Evolutionary conservation across 1,140 invertebrate species (phyloP).

Genomic region (Cydia strobilella): DNA sequence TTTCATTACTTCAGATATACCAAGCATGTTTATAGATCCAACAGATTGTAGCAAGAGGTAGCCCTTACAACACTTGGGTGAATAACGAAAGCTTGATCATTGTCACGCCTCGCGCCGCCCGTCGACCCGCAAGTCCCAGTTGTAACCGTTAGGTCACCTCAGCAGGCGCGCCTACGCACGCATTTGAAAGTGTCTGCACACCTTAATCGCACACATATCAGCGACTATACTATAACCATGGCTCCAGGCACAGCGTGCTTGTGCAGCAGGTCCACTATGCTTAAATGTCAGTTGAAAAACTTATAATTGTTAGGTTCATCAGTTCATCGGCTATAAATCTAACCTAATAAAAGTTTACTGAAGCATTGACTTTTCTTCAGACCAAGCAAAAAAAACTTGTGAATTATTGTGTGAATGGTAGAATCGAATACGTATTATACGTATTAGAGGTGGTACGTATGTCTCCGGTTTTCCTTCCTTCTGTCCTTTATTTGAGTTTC

Average conservation of each 20-base stretch:
- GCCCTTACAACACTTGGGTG: background rate
- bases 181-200: slow-evolving; percentile 19
- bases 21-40: background rate
- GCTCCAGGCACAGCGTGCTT: background rate
- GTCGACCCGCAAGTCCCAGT: slow-evolving; percentile 12
- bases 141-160: slow-evolving; percentile 10
- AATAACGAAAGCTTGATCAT: slow-evolving; percentile 2
- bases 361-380: no score
- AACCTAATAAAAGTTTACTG: no score
- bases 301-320: background rate
- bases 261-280: background rate
- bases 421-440: no score
- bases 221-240: background rate
- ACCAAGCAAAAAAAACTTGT: no score
- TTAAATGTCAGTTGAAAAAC: background rate
- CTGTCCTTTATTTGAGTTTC: no score
- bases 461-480: no score
- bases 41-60: background rate
- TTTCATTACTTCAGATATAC: no score
- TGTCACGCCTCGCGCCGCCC: background rate
- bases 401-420: no score
- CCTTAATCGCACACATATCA: slow-evolving; percentile 10
- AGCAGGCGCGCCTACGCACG: slow-evolving; percentile 11
- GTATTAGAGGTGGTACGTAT: no score
- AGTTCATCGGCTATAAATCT: no score